Conservation (phyloP, 2,888 invertebrate genomes). For the Dilophus febrilis region DNA sequence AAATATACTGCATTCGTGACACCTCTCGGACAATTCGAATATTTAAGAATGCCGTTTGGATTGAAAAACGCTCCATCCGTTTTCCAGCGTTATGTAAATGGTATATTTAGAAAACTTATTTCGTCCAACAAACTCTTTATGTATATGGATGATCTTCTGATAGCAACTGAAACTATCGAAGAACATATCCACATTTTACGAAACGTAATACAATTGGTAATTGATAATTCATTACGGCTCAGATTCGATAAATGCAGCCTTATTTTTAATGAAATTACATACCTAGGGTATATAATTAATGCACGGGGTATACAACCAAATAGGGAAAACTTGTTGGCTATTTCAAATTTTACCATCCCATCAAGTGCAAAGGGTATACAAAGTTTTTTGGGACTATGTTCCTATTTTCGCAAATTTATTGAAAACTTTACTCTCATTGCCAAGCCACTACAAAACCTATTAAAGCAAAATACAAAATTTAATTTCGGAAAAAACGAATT, state of each 20-base stretch:
- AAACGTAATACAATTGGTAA: too few species aligned
- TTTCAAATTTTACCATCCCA: neutral
- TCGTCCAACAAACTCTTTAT: too few species aligned
- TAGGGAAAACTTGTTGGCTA: slow-evolving; percentile 3
- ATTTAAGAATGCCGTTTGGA: slow-evolving; percentile 15
- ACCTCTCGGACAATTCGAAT: slow-evolving; percentile 15
- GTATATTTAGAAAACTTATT: too few species aligned
- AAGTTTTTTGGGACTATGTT: neutral
- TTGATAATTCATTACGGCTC: slow-evolving; percentile 6
- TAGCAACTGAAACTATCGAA: too few species aligned
- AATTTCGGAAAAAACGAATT: slow-evolving; percentile 11
- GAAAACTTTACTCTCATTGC: slow-evolving; percentile 7
- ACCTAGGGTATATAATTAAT: slow-evolving; percentile 11
- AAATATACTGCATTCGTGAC: slow-evolving; percentile 13
- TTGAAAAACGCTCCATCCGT: slow-evolving; percentile 12
- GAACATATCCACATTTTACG: too few species aligned
- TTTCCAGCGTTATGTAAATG: too few species aligned
- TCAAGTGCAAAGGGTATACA: neutral
- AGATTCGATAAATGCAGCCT: slow-evolving; percentile 10
- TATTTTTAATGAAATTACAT: slow-evolving; percentile 5
- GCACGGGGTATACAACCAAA: slow-evolving; percentile 8
- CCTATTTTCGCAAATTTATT: slow-evolving; percentile 3
- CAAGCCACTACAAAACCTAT: slow-evolving; percentile 13
- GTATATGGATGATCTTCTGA: too few species aligned
- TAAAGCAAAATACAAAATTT: slow-evolving; percentile 13